Evolutionary conservation across 2,888 invertebrate species (phyloP), one percentile per base, ranked within the genome.

Genomic region (Cylloceria caligata): DNA sequence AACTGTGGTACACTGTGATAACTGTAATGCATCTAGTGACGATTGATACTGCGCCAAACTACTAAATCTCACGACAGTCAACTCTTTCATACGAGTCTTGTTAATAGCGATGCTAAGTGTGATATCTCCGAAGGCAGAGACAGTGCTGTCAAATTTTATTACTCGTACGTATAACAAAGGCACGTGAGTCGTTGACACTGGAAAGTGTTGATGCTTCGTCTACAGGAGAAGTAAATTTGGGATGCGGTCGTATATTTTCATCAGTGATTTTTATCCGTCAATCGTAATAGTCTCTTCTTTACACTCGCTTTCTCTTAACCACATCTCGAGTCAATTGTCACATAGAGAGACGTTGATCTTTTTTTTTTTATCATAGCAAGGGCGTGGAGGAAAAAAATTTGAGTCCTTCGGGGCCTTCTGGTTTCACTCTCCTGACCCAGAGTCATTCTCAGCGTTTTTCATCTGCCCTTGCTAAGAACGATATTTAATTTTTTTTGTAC

Each of bases 241-340:
- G 21, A 42, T 69, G 39, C 52, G 21, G 49, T 64, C 45, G 64
- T 55, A 73, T 68, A 47, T 79, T 79, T 79, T 62, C 60, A 68
- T 68, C 67, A 67, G 34, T 39, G n/a, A 52, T 79, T 62, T 73
- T 73, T 36, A 62, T 42, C 30, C n/a, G 67, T 67, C 39, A 68
- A 60, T 49, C 45, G n/a, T 57, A 73, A 72, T 21, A 49, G 30
- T 21, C 52, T 4, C 24, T 19, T 36, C 65, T 16, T 52, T 11
- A 39, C 30, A 47, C 34, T n/a, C 21, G n/a, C 24, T 49, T 6
- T 47, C 57, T 47, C n/a, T 45, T 45, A 45, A 34, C 21, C 21
- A n/a, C n/a, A 11, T 19, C 3, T 47, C 19, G 65, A 9, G 34
- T 78, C 78, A 69, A 77, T 64, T 69, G 64, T 30, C 45, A n/a